A percentile compares a stretch with the other conserved stretches of the same genome.
phyloP scores from a whole-genome alignment of 92 coral and sea anemone genomes.

The Epizoanthus ramosus region DNA sequence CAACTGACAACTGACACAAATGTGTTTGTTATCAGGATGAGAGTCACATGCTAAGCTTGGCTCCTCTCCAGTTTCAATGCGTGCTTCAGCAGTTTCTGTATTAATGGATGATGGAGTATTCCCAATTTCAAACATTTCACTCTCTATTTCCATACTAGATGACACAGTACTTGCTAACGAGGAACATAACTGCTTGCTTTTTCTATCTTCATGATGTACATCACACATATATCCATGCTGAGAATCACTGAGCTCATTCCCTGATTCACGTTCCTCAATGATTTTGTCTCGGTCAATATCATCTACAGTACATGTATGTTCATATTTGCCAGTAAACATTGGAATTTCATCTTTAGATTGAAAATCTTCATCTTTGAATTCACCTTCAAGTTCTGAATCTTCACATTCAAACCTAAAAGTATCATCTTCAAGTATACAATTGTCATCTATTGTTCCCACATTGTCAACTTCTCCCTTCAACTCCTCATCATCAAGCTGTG shows the following conservation, averaged over 20 bases:
- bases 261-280: neutral
- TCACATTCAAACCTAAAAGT: too few relatives aligned
- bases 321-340: constrained; percentile 25
- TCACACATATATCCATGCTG: neutral
- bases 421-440: too few relatives aligned
- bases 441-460: neutral
- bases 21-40: neutral
- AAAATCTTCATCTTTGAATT: neutral
- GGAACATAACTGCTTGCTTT: neutral
- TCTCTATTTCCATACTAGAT: neutral
- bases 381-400: too few relatives aligned
- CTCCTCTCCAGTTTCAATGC: neutral
- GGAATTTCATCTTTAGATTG: neutral
- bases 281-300: neutral
- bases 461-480: too few relatives aligned
- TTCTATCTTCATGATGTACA: neutral
- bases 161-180: neutral
- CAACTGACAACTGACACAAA: neutral
- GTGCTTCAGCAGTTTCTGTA: neutral
- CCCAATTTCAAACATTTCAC: neutral
- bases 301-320: neutral
- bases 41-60: neutral
- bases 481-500: too few relatives aligned
- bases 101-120: neutral
- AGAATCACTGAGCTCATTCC: neutral